Percentiles rank a stretch among this genome's conserved stretches.
These are phyloP conservation scores for Morus bassanus DNA, from an alignment of 2,797 vertebrate genomes.

Conservation along the genomic window DNA sequence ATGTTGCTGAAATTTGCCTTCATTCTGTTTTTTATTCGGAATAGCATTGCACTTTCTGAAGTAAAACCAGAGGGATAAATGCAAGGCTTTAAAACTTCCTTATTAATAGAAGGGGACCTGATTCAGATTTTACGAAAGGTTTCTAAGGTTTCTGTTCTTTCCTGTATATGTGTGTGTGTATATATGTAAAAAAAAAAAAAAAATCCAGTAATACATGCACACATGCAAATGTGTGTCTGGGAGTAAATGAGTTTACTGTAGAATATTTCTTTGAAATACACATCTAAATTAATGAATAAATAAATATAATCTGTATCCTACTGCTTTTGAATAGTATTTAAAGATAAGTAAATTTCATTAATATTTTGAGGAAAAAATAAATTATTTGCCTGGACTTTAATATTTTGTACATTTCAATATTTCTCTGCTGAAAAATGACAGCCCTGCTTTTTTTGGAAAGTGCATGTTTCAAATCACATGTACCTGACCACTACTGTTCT, in stretches of 20 bases:
- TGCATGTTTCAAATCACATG: neutral
- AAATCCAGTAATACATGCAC: neutral
- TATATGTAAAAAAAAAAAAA: neutral
- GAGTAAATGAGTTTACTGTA: neutral
- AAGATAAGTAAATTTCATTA: neutral
- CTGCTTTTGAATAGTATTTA: neutral
- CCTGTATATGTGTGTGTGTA: no score
- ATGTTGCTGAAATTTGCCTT: neutral
- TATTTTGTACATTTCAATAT: neutral
- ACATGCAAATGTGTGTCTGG: neutral
- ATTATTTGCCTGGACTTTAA: neutral
- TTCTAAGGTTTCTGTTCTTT: neutral
- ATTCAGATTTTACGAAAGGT: neutral
- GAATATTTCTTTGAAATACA: neutral
- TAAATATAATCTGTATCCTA: neutral
- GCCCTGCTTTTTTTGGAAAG: neutral
- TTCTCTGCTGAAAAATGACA: neutral
- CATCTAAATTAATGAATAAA: neutral
- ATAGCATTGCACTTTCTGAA: neutral
- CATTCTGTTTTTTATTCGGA: neutral
- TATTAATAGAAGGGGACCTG: neutral
- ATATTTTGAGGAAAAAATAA: neutral
- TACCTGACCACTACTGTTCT: neutral
- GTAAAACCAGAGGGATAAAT: neutral
- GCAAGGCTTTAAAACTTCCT: neutral